Percentiles rank a stretch among this genome's conserved stretches.
phyloP scores from a whole-genome alignment of 2,888 invertebrate species.

The Iselma pallidipennis region DNA sequence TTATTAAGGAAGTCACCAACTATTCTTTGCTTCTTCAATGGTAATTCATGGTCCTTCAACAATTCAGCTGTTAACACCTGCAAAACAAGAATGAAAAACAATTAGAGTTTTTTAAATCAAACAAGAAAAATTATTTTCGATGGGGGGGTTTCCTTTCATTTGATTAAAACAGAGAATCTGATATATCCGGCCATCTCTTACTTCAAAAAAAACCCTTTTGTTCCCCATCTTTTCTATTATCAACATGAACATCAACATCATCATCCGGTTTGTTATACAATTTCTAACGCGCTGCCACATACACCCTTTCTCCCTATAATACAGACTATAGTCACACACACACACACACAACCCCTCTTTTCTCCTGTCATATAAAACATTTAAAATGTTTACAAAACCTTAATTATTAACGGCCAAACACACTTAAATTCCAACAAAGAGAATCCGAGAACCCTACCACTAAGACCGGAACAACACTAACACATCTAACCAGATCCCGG shows the following conservation, averaged over 20 bases:
- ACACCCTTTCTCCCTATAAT: no score
- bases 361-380: constrained; percentile 54
- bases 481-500: background rate
- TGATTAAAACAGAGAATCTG: no score
- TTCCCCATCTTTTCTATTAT: background rate
- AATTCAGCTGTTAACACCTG: constrained; percentile 50
- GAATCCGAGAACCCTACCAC: constrained; percentile 9
- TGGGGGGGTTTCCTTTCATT: background rate
- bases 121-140: background rate
- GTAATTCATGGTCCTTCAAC: constrained; percentile 60
- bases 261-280: background rate
- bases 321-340: no score
- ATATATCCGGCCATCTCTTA: background rate
- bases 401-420: constrained; percentile 54
- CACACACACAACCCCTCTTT: no score
- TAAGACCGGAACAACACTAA: background rate
- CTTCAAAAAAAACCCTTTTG: background rate
- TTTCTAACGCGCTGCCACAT: background rate
- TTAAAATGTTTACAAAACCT: constrained; percentile 51
- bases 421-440: constrained; percentile 44
- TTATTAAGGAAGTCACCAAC: constrained; percentile 60
- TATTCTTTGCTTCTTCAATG: constrained; percentile 67
- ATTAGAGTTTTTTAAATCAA: background rate
- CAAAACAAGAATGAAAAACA: constrained; percentile 27
- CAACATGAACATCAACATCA: background rate